phyloP scores from a whole-genome alignment of 2,888 invertebrate genomes.

The Temnothorax ravouxi region DNA sequence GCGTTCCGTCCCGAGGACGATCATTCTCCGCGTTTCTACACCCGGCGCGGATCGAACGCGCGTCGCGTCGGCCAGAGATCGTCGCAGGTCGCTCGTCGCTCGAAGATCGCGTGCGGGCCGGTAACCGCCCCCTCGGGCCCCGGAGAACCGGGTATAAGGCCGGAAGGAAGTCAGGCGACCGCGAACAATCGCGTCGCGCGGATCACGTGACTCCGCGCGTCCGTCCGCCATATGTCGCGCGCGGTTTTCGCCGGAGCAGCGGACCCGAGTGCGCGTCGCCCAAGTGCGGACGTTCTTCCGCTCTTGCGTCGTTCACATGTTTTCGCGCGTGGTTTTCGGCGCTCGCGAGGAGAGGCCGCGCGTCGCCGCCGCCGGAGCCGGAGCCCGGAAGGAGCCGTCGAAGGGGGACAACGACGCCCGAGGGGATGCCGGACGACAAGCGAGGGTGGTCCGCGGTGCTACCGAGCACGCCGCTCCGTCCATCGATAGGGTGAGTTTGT shows the following conservation, averaged over 20 bases:
- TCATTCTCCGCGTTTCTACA: too few species aligned
- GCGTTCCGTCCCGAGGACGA: too few species aligned
- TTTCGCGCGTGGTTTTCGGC: neutral
- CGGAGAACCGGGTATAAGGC: too few species aligned
- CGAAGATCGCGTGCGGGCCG: neutral
- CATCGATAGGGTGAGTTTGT: slow-evolving; percentile 19
- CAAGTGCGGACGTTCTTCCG: neutral
- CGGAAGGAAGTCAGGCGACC: slow-evolving; percentile 1
- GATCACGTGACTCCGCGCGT: slow-evolving; percentile 30
- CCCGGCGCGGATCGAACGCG: neutral
- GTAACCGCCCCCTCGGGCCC: neutral
- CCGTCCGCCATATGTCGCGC: slow-evolving; percentile 32
- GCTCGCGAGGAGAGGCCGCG: neutral
- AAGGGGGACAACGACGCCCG: neutral
- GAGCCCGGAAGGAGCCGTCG: neutral
- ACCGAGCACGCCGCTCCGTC: neutral
- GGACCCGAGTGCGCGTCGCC: neutral
- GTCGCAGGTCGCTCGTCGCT: neutral
- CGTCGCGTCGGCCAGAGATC: neutral
- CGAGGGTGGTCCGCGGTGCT: neutral
- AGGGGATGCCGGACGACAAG: neutral
- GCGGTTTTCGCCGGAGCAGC: neutral
- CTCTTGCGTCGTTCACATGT: neutral
- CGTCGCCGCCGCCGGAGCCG: neutral
- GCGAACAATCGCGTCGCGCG: slow-evolving; percentile 13